Percentiles rank a stretch among this genome's conserved stretches.
Evolutionary conservation across 2,888 invertebrate genomes (phyloP).

Genomic region (Rotaria socialis): DNA sequence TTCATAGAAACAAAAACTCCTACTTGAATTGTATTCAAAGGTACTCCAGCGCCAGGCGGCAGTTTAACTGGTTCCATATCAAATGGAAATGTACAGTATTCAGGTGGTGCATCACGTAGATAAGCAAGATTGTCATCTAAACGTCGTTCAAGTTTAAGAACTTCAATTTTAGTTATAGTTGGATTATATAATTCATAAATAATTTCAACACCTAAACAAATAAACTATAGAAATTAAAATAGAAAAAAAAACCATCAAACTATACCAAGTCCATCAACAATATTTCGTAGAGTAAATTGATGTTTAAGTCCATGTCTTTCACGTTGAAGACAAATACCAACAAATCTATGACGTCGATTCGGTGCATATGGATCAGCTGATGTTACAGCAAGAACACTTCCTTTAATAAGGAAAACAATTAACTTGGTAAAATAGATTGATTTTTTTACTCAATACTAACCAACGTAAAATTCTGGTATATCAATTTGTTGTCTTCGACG

Average conservation of each 20-base stretch:
- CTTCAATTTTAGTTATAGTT: slow-evolving; percentile 79
- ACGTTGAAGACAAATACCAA: slow-evolving; percentile 87
- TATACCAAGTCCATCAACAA: slow-evolving; percentile 77
- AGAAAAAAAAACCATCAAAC: neutral
- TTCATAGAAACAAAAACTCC: neutral
- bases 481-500: slow-evolving; percentile 74
- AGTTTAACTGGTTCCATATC: slow-evolving; percentile 77
- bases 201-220: slow-evolving; percentile 65
- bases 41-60: slow-evolving; percentile 42
- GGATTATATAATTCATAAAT: slow-evolving; percentile 88
- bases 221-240: too few species aligned
- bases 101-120: slow-evolving; percentile 77
- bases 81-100: slow-evolving; percentile 84
- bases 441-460: slow-evolving; percentile 61
- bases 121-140: slow-evolving; percentile 82
- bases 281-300: slow-evolving; percentile 81
- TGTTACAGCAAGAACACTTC: slow-evolving; percentile 80
- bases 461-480: slow-evolving; percentile 96
- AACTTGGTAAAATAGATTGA: neutral
- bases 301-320: slow-evolving; percentile 77
- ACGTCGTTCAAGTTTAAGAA: slow-evolving; percentile 82
- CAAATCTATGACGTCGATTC: slow-evolving; percentile 77
- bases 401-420: slow-evolving; percentile 60
- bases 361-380: slow-evolving; percentile 78
- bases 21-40: slow-evolving; percentile 40